Conservation (phyloP, 2,888 invertebrate species). For the Drosophila maculinotata region DNA sequence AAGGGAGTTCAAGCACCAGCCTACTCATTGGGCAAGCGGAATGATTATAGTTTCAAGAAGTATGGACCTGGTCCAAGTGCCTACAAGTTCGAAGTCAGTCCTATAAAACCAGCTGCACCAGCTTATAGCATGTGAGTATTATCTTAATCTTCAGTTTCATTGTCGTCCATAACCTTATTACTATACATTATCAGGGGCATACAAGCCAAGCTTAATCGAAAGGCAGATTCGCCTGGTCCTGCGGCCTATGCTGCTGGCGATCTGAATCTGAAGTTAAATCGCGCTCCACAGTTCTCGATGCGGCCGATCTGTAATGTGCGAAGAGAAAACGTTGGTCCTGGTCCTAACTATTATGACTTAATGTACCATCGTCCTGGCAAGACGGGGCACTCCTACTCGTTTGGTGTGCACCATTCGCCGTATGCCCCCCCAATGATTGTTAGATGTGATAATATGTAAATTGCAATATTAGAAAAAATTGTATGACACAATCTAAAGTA, state of each 20-base stretch:
- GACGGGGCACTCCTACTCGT: constrained; percentile 76
- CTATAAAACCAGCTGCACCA: constrained; percentile 71
- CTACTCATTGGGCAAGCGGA: constrained; percentile 86
- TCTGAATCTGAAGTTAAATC: constrained; percentile 60
- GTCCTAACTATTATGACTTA: constrained; percentile 80
- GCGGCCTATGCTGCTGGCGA: constrained; percentile 80
- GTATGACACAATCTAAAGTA: constrained; percentile 1
- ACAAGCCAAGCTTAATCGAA: constrained; percentile 45
- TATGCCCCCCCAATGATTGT: constrained; percentile 83
- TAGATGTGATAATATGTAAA: constrained; percentile 82
- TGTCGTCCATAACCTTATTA: not conserved
- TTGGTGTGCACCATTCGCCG: constrained; percentile 80
- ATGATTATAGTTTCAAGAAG: constrained; percentile 57
- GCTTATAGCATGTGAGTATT: constrained; percentile 81
- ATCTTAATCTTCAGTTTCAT: not conserved
- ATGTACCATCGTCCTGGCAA: constrained; percentile 81
- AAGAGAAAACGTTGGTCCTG: constrained; percentile 66
- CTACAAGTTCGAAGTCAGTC: constrained; percentile 69
- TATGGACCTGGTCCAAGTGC: constrained; percentile 81
- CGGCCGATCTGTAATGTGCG: constrained; percentile 43
- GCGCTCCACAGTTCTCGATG: constrained; percentile 79
- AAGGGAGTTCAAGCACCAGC: constrained; percentile 84
- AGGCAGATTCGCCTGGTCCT: constrained; percentile 81
- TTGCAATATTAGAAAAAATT: constrained; percentile 70
- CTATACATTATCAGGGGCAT: constrained; percentile 67